phyloP scores from a whole-genome alignment of 2,888 invertebrate genomes.

The Melanostoma scalare region DNA sequence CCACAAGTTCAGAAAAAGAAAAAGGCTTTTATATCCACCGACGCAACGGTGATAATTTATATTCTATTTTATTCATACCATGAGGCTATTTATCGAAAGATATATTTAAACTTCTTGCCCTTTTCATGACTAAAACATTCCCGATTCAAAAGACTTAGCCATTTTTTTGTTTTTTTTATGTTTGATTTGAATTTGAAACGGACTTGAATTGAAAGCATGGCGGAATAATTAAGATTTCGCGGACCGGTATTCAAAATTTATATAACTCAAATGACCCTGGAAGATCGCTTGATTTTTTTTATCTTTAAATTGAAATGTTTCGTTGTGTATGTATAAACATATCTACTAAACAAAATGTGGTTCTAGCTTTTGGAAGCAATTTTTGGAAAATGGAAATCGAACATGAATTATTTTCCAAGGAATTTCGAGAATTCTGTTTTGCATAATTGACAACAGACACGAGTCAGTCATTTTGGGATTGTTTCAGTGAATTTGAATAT shows the following conservation, averaged over 20 bases:
- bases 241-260: slow-evolving; percentile 55
- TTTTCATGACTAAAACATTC: slow-evolving; percentile 38
- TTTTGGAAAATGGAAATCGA: too few relatives aligned
- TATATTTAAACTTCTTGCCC: slow-evolving; percentile 16
- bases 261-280: slow-evolving; percentile 53
- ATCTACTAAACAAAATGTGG: too few relatives aligned
- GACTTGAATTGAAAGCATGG: slow-evolving; percentile 29
- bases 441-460: too few relatives aligned
- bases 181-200: slow-evolving; percentile 20
- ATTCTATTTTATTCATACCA: slow-evolving; percentile 18
- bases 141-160: too few relatives aligned
- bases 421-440: not conserved
- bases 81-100: slow-evolving; percentile 22
- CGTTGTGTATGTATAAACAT: too few relatives aligned
- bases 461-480: not conserved
- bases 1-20: slow-evolving; percentile 19
- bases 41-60: slow-evolving; percentile 2
- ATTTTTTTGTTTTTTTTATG: not conserved
- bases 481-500: too few relatives aligned
- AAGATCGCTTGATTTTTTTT: slow-evolving; percentile 35
- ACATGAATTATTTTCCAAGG: not conserved
- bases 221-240: slow-evolving; percentile 19
- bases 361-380: not conserved
- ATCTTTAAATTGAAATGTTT: not conserved
- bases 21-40: slow-evolving; percentile 4